Percentiles rank a stretch among this genome's conserved stretches.
Conservation (phyloP, 2,888 invertebrate genomes). For the Mellilla xanthometata region DNA sequence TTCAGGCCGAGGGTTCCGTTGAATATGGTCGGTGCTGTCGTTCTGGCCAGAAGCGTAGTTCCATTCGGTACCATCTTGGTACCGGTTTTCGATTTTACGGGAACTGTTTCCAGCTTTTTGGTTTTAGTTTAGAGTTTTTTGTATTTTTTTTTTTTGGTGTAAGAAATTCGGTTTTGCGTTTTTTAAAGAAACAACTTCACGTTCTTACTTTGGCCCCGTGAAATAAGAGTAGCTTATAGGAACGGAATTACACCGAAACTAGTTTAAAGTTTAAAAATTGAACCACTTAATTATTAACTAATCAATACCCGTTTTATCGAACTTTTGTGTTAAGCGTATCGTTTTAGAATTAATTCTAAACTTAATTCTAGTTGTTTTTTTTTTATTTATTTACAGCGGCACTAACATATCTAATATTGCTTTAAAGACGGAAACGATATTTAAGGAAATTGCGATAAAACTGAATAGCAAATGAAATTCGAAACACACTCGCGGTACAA, state of each 20-base stretch:
- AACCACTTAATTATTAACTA: conserved; percentile 24
- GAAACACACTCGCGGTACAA: conserved; percentile 40
- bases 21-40: conserved; percentile 53
- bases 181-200: conserved; percentile 4
- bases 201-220: conserved; percentile 59
- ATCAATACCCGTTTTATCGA: conserved; percentile 56
- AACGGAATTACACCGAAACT: conserved; percentile 51
- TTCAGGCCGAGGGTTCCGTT: conserved; percentile 59
- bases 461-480: conserved; percentile 56
- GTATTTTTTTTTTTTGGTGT: background rate
- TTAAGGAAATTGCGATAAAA: conserved; percentile 23
- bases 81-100: conserved; percentile 9
- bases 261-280: conserved; percentile 24
- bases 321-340: conserved; percentile 36
- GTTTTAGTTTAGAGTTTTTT: background rate
- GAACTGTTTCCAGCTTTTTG: conserved; percentile 21
- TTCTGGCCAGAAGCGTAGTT: conserved; percentile 48
- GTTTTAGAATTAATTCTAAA: conserved; percentile 23
- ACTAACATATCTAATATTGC: conserved; percentile 32
- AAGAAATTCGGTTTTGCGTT: background rate
- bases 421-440: conserved; percentile 25
- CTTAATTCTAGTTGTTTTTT: conserved; percentile 13
- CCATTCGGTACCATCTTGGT: conserved; percentile 63
- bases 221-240: conserved; percentile 54
- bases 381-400: conserved; percentile 19